phyloP scores from a whole-genome alignment of 1,140 invertebrate species.

The Notospermus geniculatus region DNA sequence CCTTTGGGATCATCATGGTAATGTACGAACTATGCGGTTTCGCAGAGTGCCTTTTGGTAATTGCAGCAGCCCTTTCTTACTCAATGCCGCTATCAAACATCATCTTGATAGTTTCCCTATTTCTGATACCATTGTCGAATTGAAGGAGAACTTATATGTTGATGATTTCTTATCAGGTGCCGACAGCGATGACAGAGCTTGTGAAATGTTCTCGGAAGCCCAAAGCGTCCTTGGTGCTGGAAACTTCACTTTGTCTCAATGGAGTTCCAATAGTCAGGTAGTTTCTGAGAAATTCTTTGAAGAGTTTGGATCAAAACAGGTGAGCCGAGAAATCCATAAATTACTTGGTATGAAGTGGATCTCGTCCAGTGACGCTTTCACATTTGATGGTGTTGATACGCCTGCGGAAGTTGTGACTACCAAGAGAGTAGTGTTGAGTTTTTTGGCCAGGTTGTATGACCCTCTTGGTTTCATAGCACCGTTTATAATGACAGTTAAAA shows the following conservation, averaged over 20 bases:
- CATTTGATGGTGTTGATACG: conserved; percentile 2
- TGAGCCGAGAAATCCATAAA: background rate
- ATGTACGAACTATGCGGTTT: too few relatives aligned
- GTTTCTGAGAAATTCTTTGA: background rate
- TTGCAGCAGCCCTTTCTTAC: conserved; percentile 13
- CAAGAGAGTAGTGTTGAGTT: conserved; percentile 5
- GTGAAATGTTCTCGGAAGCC: conserved; percentile 21
- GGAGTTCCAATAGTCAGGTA: background rate
- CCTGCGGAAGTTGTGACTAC: background rate
- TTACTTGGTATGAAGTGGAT: conserved; percentile 1
- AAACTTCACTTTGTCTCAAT: background rate
- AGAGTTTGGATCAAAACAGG: background rate
- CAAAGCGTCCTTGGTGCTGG: background rate
- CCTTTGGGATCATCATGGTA: conserved; percentile 8
- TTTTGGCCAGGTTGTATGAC: conserved; percentile 1
- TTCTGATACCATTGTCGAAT: conserved; percentile 28
- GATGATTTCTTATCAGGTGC: conserved; percentile 55
- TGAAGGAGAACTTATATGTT: conserved; percentile 53
- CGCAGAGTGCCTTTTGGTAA: conserved; percentile 16
- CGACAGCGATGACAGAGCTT: conserved; percentile 40
- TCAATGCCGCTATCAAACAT: conserved; percentile 16
- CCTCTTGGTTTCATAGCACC: background rate
- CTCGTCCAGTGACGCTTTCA: background rate
- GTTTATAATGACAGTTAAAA: background rate
- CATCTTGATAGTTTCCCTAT: conserved; percentile 36